These are phyloP conservation scores for Timandra comae DNA, from an alignment of 2,888 invertebrate genomes.

Conservation along the genomic window DNA sequence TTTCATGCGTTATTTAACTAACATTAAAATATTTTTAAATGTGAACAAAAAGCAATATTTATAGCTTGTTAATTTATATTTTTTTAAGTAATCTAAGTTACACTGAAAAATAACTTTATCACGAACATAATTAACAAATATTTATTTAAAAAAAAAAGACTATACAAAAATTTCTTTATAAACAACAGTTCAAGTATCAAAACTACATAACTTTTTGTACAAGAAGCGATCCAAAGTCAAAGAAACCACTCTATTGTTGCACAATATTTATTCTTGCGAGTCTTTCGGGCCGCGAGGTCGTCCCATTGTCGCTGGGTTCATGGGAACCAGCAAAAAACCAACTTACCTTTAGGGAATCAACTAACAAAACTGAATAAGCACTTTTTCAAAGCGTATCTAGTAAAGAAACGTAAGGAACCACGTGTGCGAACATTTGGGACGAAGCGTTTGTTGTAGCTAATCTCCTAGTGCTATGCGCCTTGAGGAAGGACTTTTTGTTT, in stretches of 20 bases:
- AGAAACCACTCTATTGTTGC: slow-evolving; percentile 72
- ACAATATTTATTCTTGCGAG: slow-evolving; percentile 74
- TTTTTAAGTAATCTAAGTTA: too few relatives aligned
- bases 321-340: slow-evolving; percentile 73
- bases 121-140: too few relatives aligned
- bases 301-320: slow-evolving; percentile 70
- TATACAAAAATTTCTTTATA: too few relatives aligned
- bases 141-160: not conserved
- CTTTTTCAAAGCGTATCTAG: slow-evolving; percentile 58
- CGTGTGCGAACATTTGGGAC: slow-evolving; percentile 62
- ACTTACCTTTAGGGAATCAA: slow-evolving; percentile 59
- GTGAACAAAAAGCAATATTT: too few relatives aligned
- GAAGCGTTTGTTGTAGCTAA: slow-evolving; percentile 49
- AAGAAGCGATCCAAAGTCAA: slow-evolving; percentile 57
- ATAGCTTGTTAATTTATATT: too few relatives aligned
- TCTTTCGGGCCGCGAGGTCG: slow-evolving; percentile 66
- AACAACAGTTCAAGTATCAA: slow-evolving; percentile 55
- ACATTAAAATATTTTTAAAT: too few relatives aligned
- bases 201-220: slow-evolving; percentile 16
- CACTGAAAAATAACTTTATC: too few relatives aligned
- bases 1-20: too few relatives aligned
- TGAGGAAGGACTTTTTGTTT: slow-evolving; percentile 24
- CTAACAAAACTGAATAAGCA: slow-evolving; percentile 69
- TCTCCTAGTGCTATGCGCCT: slow-evolving; percentile 48
- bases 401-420: too few relatives aligned